Evolutionary conservation across 1,140 invertebrate genomes (phyloP).

Genomic region (Conus betulinus): DNA sequence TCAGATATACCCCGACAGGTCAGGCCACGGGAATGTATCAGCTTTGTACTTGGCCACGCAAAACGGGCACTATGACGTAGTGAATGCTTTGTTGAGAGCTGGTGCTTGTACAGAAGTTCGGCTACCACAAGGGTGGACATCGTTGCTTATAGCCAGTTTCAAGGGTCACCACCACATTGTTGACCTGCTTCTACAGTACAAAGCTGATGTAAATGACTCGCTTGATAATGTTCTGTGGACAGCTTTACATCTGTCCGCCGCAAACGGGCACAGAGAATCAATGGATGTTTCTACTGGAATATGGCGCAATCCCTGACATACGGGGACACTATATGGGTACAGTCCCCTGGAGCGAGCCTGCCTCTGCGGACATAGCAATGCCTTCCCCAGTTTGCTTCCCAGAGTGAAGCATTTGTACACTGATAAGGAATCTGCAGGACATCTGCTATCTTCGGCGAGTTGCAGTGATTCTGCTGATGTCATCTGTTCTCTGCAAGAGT

Average conservation of each 20-base stretch:
- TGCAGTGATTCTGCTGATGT: neutral
- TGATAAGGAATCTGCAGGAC: neutral
- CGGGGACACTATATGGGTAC: neutral
- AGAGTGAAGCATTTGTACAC: neutral
- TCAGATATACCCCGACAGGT: neutral
- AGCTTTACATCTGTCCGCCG: neutral
- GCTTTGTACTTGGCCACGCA: neutral
- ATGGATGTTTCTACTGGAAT: neutral
- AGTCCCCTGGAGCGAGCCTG: neutral
- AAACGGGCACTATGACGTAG: neutral
- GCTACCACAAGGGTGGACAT: neutral
- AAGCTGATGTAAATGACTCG: conserved; percentile 75
- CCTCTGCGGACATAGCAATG: neutral
- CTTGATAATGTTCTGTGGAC: conserved; percentile 9
- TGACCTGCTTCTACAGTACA: conserved; percentile 79
- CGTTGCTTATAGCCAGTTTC: conserved; percentile 89
- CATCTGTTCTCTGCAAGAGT: neutral
- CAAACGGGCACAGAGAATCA: neutral
- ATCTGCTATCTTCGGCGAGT: neutral
- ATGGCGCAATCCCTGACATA: neutral
- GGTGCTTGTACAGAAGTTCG: conserved; percentile 1
- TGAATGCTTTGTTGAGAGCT: neutral
- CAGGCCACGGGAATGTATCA: neutral
- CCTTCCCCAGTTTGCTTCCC: neutral
- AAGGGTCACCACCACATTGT: conserved; percentile 91